Percentiles rank a stretch among this genome's conserved stretches.
Conservation (phyloP, 2,113 vertebrate species). For the Hystrix brachyura region DNA sequence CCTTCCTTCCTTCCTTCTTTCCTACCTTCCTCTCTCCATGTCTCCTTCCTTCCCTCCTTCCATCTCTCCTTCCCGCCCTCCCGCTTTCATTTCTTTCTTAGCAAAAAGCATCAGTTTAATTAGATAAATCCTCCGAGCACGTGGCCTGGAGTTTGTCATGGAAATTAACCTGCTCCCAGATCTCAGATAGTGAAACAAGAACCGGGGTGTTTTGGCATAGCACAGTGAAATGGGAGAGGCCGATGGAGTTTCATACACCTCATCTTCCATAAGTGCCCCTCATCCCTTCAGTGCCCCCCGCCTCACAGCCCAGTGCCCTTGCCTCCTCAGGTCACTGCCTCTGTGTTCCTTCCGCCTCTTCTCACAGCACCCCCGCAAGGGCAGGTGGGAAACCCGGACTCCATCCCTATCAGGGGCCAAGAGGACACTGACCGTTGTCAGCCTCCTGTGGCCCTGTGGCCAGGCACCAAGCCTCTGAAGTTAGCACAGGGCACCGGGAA, state of each 20-base stretch:
- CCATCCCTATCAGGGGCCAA: neutral
- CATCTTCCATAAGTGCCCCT: conserved; percentile 85
- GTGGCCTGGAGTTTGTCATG: conserved; percentile 91
- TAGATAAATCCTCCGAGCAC: conserved; percentile 91
- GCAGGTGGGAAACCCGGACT: neutral
- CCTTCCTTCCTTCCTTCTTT: conserved; percentile 53
- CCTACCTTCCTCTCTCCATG: neutral
- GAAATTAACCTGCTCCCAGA: conserved; percentile 93
- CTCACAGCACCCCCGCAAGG: neutral
- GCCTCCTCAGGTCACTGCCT: conserved; percentile 12
- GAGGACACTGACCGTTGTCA: neutral
- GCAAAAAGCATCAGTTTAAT: conserved; percentile 91
- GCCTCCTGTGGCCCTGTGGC: conserved; percentile 27
- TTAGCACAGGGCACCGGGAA: neutral
- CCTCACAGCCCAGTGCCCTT: conserved; percentile 62
- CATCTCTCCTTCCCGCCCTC: conserved; percentile 46
- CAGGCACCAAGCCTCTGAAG: conserved; percentile 12
- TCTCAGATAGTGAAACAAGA: conserved; percentile 91
- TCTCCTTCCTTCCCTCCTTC: no score
- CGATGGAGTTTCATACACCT: conserved; percentile 87
- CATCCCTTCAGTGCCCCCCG: conserved; percentile 75
- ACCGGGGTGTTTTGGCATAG: conserved; percentile 89
- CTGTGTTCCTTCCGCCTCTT: neutral
- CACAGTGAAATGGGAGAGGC: conserved; percentile 90
- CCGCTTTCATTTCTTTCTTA: conserved; percentile 88